A percentile compares a stretch with the other conserved stretches of the same genome.
Conservation (phyloP, 2,888 invertebrate genomes). For the Tanypteryx hageni region DNA sequence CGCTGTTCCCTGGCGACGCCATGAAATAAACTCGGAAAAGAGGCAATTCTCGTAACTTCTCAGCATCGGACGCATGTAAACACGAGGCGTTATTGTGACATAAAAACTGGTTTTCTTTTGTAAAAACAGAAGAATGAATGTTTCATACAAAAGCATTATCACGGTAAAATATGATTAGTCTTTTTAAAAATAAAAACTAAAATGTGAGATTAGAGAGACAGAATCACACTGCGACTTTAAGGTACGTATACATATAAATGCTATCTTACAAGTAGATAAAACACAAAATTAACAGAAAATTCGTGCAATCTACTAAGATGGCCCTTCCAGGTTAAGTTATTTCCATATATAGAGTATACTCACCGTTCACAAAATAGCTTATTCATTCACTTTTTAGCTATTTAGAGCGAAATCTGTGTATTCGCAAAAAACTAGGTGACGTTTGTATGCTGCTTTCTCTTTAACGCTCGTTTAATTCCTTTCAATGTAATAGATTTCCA, state of each 20-base stretch:
- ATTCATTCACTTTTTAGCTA: too few relatives aligned
- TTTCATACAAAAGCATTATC: neutral
- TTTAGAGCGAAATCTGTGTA: too few relatives aligned
- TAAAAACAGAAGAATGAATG: neutral
- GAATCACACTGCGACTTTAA: neutral
- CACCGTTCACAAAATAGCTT: too few relatives aligned
- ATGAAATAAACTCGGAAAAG: neutral
- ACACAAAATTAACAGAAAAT: too few relatives aligned
- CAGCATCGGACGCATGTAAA: constrained; percentile 13
- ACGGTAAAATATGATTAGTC: neutral
- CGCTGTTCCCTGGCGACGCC: neutral
- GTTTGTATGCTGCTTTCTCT: too few relatives aligned
- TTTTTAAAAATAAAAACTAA: neutral
- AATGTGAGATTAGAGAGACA: neutral
- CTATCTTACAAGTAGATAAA: too few relatives aligned
- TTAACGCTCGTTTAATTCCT: too few relatives aligned
- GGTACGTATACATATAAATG: neutral
- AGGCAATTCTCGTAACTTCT: constrained; percentile 28
- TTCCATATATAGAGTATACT: too few relatives aligned
- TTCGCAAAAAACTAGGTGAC: too few relatives aligned
- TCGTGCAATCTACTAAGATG: too few relatives aligned
- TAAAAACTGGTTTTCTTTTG: constrained; percentile 3
- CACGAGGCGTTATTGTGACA: neutral
- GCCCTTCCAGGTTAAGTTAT: too few relatives aligned
- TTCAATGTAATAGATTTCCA: too few relatives aligned